Base-by-base conservation (phyloP, 2,888 invertebrate species). In the Campopleginae sp. region DNA sequence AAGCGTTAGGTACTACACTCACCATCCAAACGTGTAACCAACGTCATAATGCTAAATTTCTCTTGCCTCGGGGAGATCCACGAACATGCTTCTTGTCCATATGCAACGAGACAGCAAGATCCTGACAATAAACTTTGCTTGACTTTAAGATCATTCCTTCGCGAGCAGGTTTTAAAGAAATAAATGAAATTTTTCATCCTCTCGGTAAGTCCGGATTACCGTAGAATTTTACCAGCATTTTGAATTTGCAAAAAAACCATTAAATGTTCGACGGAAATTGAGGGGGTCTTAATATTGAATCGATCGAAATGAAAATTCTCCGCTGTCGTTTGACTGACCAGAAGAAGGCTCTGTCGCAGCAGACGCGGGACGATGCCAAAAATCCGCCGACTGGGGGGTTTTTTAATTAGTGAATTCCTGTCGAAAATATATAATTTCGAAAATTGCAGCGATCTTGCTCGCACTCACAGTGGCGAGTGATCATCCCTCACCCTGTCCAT, bases 21-120 rank as follows among this genome's bases (percentile, higher is more conserved):
- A n/a, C 42, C 44, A 33, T 31, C 51, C 33, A 66, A 42, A 54
- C 66, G 74, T 63, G 74, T 75, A 63, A 46, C 74, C 63, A 74
- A 74, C 74, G 74, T 51, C 58, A 54, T 31, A 70, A 80, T 61
- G 80, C 54, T 80, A 75, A 80, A 80, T 84, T 84, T 71, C 65
- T 48, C 31, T 23, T 33, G 42, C 42, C 46, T 63, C 33, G 8
- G 14, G 19, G 68, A 63, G 66, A 78, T 75, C 61, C 46, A 75
- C 74, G 74, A 46, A 46, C 61, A 54, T 58, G 31, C 61, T 54
- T 78, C 63, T 12, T 68, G 61, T 19, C 33, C 7, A 27, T n/a
- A n/a, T 42, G 23, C 23, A 54, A 63, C n/a, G 44, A 14, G 17
- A 38, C 33, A 51, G 19, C 23, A 12, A 72, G 44, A 74, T 77